These are phyloP conservation scores for Paramormyrops kingsleyae DNA, from an alignment of 2,113 vertebrate genomes.

Conservation along the genomic window DNA sequence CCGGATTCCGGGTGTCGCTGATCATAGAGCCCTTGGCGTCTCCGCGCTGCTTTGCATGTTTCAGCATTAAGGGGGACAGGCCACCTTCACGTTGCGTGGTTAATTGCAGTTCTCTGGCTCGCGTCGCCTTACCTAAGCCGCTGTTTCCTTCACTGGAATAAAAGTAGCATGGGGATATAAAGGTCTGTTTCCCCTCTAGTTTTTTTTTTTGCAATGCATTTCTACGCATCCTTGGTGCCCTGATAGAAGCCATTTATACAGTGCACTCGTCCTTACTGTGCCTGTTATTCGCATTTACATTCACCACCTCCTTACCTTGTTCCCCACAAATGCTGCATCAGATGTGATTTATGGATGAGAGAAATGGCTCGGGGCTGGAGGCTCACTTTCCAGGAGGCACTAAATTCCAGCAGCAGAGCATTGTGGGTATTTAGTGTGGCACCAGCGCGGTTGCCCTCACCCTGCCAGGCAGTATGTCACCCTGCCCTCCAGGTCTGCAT, in stretches of 20 bases:
- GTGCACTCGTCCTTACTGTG: background rate
- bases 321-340: background rate
- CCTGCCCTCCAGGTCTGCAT: background rate
- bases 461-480: constrained; percentile 7
- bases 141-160: background rate
- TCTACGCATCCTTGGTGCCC: background rate
- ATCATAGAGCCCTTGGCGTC: background rate
- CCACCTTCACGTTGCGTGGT: background rate
- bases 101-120: background rate
- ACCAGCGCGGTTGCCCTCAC: background rate
- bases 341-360: background rate
- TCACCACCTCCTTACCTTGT: background rate
- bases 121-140: background rate
- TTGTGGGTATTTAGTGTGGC: background rate
- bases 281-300: background rate
- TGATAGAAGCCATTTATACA: background rate
- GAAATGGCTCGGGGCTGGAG: background rate
- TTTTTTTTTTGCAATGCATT: background rate
- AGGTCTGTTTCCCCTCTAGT: background rate
- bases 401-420: constrained; percentile 1
- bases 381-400: background rate
- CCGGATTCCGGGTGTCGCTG: background rate
- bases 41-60: background rate
- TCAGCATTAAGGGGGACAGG: background rate
- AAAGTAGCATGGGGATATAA: background rate